phyloP scores from a whole-genome alignment of 2,888 invertebrate genomes.

The Furcula furcula region DNA sequence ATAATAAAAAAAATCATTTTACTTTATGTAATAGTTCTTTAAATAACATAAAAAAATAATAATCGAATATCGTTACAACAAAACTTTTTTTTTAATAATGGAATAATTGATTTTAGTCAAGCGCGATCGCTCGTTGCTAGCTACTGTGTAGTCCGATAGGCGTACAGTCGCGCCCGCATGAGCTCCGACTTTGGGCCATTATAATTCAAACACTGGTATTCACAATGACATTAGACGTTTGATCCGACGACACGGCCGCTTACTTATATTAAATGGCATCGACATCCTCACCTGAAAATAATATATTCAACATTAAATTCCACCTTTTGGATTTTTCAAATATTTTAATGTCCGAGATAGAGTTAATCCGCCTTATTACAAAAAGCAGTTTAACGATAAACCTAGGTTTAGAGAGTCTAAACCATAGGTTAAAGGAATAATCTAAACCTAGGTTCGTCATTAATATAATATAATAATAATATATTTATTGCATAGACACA shows the following conservation, averaged over 20 bases:
- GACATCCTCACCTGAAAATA: conserved; percentile 70
- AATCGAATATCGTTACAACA: conserved; percentile 76
- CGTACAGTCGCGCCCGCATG: conserved; percentile 34
- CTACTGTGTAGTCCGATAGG: conserved; percentile 47
- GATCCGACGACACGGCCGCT: conserved; percentile 66
- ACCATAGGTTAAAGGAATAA: no score
- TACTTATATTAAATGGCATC: conserved; percentile 80
- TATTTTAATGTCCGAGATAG: no score
- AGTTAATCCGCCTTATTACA: no score
- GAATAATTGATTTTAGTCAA: conserved; percentile 74
- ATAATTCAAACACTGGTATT: conserved; percentile 57
- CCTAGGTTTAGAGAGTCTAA: no score
- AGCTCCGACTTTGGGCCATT: conserved; percentile 30
- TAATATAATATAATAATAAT: no score
- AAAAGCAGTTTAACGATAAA: no score
- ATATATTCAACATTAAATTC: no score
- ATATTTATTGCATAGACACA: no score
- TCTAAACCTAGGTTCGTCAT: no score
- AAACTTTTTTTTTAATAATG: conserved; percentile 66
- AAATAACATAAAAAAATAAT: conserved; percentile 77
- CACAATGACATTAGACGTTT: conserved; percentile 53
- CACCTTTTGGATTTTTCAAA: no score
- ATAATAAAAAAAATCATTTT: conserved; percentile 60
- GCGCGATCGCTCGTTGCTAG: conserved; percentile 47
- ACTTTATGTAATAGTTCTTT: conserved; percentile 73